Evolutionary conservation across 2,888 invertebrate species (phyloP).

Genomic region (Lochmaea crataegi): DNA sequence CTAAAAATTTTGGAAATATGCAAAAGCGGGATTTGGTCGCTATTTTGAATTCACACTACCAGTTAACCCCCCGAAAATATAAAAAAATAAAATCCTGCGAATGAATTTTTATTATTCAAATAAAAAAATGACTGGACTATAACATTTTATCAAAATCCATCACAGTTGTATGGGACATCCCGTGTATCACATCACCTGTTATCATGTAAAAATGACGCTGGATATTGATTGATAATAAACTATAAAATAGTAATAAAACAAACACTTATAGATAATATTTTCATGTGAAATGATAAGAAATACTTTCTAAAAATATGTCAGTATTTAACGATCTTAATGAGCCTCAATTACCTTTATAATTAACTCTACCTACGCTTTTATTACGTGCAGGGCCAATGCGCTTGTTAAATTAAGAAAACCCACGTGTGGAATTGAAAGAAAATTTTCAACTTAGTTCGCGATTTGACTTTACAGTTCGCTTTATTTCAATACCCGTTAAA

Average conservation of each 20-base stretch:
- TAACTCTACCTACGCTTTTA: constrained; percentile 47
- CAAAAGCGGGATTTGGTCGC: no score
- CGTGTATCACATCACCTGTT: neutral
- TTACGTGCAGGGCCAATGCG: constrained; percentile 34
- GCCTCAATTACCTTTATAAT: constrained; percentile 41
- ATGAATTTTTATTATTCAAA: no score
- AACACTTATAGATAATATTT: neutral
- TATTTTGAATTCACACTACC: no score
- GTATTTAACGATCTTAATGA: constrained; percentile 30
- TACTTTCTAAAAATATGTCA: constrained; percentile 5
- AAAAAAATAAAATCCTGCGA: no score
- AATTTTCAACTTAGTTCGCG: constrained; percentile 27
- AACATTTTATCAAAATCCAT: neutral
- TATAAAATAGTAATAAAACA: constrained; percentile 7
- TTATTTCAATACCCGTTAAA: constrained; percentile 28
- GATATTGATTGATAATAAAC: neutral
- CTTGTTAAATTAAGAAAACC: constrained; percentile 13
- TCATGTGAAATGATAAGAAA: neutral
- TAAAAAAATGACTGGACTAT: no score
- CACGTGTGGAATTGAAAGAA: neutral
- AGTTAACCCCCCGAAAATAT: no score
- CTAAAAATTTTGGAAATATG: no score
- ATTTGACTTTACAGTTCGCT: constrained; percentile 30
- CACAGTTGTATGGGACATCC: neutral
- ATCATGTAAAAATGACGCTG: neutral